Base-by-base conservation (phyloP, 2,797 vertebrate species). In the Schizopygopsis pylzovi region DNA sequence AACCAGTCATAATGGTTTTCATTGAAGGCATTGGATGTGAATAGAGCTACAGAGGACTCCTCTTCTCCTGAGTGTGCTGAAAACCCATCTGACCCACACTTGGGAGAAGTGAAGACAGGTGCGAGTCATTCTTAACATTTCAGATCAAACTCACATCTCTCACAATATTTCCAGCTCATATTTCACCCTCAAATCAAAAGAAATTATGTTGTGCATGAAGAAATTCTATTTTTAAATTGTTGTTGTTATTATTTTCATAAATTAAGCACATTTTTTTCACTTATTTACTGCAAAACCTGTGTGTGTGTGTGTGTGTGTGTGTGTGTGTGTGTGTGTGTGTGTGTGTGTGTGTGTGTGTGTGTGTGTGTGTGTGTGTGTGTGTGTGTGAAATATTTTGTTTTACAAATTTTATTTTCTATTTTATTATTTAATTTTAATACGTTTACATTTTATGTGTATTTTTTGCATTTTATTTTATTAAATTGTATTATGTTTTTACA, bases 41-140 rank as follows among this genome's bases (percentile, higher is more conserved):
- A 81, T 77, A 85, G 83, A 79, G 87, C 90, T n/a, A 79, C 65
- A 80, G 91, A 93, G 28, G 88, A 89, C 22, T 20, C 39, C 8
- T 82, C 65, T 81, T 81, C 79, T 81, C 41, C 79, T 82, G 89
- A 89, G 77, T 76, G 73, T 85, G 85, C 83, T 28, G 84, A 81
- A 73, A 72, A 28, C 63, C 89, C 88, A 18, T 82, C 28, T 90
- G 81, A 63, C 43, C 71, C 81, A 75, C 56, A 75, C 81, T 37
- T 73, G 70, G 70, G 70, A 73, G 54, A 83, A 47, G 70, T 47
- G 47, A 12, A 33, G 25, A 49, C 70, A 83, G 81, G 81, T 82
- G 81, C 52, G 68, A n/a, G 6, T 33, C 68, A 47, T 54, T 70
- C 65, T 39, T 12, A 43, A 43, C 52, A 59, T 16, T 25, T 70